Conservation (phyloP, 2,888 invertebrate species). For the Clusia tigrina region DNA sequence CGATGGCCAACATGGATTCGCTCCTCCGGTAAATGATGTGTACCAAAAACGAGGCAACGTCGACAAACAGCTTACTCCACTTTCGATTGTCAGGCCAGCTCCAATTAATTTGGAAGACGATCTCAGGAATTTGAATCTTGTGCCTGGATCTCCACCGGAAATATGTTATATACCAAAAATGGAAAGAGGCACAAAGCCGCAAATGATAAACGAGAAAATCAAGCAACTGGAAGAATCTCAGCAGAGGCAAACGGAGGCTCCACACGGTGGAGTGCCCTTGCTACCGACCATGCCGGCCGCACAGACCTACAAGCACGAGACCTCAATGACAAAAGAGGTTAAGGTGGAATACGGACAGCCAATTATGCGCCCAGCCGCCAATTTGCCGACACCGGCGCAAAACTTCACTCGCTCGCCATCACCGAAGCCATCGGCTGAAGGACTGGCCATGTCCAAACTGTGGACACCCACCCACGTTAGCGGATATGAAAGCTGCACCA, state of each 20-base stretch:
- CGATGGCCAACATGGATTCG: conserved; percentile 50
- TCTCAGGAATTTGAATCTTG: conserved; percentile 66
- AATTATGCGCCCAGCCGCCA: conserved; percentile 61
- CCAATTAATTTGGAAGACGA: conserved; percentile 51
- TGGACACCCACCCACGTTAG: conserved; percentile 67
- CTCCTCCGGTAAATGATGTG: conserved; percentile 11
- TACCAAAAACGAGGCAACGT: conserved; percentile 28
- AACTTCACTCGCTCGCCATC: conserved; percentile 63
- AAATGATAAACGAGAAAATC: conserved; percentile 69
- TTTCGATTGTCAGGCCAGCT: conserved; percentile 36
- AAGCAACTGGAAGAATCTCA: conserved; percentile 70
- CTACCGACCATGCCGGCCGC: conserved; percentile 58
- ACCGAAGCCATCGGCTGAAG: conserved; percentile 72
- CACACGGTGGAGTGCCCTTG: conserved; percentile 68
- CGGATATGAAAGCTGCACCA: conserved; percentile 47
- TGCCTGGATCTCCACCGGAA: conserved; percentile 77
- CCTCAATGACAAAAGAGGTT: conserved; percentile 50
- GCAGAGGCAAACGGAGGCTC: conserved; percentile 66
- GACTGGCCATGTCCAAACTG: conserved; percentile 73
- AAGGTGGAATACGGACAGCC: conserved; percentile 60
- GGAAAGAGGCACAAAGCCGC: conserved; percentile 56
- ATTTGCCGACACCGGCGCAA: conserved; percentile 51
- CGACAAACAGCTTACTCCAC: conserved; percentile 39
- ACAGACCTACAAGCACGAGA: conserved; percentile 50
- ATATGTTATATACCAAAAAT: conserved; percentile 71